Evolutionary conservation across 2,113 vertebrate species (phyloP).

Genomic region (Psittacus erithacus): DNA sequence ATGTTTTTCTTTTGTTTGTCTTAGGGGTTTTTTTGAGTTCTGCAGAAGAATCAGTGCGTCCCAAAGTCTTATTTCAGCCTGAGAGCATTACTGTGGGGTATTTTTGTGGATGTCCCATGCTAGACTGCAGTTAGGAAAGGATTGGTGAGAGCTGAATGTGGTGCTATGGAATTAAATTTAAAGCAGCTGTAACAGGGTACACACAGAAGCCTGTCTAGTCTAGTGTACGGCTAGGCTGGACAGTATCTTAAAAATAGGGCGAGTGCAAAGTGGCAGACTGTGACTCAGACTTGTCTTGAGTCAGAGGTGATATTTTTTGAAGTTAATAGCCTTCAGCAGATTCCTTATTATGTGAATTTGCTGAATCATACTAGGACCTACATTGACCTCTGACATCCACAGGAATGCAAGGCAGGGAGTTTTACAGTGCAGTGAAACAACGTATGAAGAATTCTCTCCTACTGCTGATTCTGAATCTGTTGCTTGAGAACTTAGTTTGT

Average conservation of each 20-base stretch:
- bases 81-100: neutral
- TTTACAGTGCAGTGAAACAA: neutral
- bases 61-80: neutral
- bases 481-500: neutral
- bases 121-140: neutral
- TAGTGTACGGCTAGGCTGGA: neutral
- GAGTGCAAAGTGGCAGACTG: neutral
- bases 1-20: neutral
- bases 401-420: neutral
- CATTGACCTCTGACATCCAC: neutral
- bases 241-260: neutral
- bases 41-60: neutral
- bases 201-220: neutral
- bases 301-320: neutral
- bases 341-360: neutral
- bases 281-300: neutral
- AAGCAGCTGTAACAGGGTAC: neutral
- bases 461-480: neutral
- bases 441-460: neutral
- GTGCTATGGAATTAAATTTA: neutral
- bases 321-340: neutral
- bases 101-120: neutral
- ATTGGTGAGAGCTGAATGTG: neutral
- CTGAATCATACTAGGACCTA: neutral
- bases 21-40: neutral